phyloP scores from a whole-genome alignment of 2,888 invertebrate species.

The Troilus luridus region DNA sequence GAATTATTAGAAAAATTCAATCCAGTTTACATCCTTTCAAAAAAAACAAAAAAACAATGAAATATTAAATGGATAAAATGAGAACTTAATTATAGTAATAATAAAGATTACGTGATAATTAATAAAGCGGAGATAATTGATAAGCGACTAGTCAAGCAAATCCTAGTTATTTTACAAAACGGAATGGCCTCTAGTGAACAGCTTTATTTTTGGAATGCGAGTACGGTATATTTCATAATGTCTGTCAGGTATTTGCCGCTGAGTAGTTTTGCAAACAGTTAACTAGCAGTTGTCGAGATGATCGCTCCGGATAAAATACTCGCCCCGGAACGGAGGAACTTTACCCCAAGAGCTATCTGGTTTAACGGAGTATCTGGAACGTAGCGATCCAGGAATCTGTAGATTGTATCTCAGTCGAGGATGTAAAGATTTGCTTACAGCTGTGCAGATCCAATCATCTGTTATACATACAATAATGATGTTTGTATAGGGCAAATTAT shows the following conservation, averaged over 20 bases:
- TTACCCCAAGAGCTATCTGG: not conserved
- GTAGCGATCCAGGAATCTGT: not conserved
- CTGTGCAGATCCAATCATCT: not conserved
- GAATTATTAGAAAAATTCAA: too few species aligned
- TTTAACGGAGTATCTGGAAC: slow-evolving; percentile 21
- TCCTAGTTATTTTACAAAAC: not conserved
- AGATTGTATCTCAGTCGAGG: not conserved
- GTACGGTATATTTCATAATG: not conserved
- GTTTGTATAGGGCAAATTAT: too few species aligned
- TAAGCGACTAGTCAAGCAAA: not conserved
- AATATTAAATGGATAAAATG: too few species aligned
- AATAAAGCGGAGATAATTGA: not conserved
- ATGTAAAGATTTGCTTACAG: not conserved
- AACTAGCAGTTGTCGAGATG: not conserved
- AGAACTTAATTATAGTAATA: too few species aligned
- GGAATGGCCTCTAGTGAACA: not conserved
- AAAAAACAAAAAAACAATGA: too few species aligned
- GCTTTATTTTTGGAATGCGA: not conserved
- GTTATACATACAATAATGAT: too few species aligned
- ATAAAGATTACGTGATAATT: too few species aligned
- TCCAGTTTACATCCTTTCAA: too few species aligned
- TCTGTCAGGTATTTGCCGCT: not conserved
- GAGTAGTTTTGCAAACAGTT: not conserved
- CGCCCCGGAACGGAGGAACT: slow-evolving; percentile 20
- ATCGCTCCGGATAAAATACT: not conserved